Conservation (phyloP, 1,140 invertebrate genomes). For the Sinella curviseta region DNA sequence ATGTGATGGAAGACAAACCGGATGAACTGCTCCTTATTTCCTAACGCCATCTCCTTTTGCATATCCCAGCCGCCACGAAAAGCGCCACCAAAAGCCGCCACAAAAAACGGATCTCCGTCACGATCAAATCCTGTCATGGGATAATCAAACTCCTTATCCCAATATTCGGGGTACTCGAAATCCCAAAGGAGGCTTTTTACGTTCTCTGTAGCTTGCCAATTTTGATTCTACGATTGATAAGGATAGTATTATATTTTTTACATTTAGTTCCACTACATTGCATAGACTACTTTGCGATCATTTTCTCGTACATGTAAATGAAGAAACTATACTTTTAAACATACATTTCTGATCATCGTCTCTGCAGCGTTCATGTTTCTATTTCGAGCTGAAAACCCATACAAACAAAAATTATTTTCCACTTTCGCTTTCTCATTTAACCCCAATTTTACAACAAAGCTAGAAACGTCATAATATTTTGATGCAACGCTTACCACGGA, state of each 20-base stretch:
- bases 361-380: constrained; percentile 78
- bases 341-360: constrained; percentile 81
- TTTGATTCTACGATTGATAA: not conserved
- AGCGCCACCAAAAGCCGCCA: constrained; percentile 41
- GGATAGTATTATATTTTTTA: not conserved
- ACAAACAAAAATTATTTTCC: too few species aligned
- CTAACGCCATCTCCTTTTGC: constrained; percentile 22
- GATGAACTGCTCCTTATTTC: constrained; percentile 8
- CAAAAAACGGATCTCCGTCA: constrained; percentile 2
- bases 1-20: not conserved
- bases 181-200: not conserved
- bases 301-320: too few species aligned
- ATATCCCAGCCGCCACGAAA: constrained; percentile 47
- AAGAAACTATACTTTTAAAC: too few species aligned
- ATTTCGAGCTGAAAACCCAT: constrained; percentile 77
- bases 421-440: too few species aligned
- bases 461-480: constrained; percentile 11
- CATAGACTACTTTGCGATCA: not conserved
- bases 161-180: not conserved
- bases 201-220: not conserved
- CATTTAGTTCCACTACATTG: not conserved
- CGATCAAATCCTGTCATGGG: constrained; percentile 29
- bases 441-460: constrained; percentile 56
- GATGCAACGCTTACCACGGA: not conserved
- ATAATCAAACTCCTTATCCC: constrained; percentile 10